phyloP scores from a whole-genome alignment of 2,113 vertebrate genomes.

The Litocranius walleri region DNA sequence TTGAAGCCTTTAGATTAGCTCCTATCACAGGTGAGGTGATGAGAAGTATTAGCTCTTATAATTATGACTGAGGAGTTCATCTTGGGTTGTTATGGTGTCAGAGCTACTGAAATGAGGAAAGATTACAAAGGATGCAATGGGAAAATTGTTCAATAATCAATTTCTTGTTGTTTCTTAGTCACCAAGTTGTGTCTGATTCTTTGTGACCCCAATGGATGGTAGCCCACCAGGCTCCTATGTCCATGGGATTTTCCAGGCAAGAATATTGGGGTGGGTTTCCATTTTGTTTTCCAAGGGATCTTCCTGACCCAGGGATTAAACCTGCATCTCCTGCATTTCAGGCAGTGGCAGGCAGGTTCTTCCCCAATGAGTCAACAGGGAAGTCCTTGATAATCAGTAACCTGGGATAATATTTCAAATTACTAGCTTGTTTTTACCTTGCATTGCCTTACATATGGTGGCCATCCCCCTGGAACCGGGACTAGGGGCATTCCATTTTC shows the following conservation, averaged over 20 bases:
- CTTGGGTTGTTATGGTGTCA: background rate
- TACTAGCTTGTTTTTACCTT: background rate
- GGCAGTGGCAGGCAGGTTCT: background rate
- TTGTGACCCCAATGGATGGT: rapidly evolving
- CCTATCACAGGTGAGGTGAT: background rate
- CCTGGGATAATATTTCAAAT: background rate
- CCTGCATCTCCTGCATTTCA: background rate
- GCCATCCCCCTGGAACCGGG: background rate
- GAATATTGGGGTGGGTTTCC: background rate
- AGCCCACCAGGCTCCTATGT: background rate
- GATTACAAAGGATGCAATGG: background rate
- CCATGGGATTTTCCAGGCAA: background rate
- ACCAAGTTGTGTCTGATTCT: background rate
- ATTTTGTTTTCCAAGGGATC: background rate
- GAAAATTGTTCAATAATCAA: background rate
- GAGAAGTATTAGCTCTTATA: background rate
- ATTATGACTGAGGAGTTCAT: background rate
- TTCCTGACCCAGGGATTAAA: background rate
- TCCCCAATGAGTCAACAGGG: background rate
- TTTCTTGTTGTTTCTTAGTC: background rate
- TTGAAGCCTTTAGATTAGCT: background rate
- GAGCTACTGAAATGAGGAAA: background rate
- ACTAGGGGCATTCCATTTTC: background rate
- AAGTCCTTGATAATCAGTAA: background rate
- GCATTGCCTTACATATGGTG: background rate